phyloP scores from a whole-genome alignment of 2,113 vertebrate genomes.

The Oncorhynchus clarkii region DNA sequence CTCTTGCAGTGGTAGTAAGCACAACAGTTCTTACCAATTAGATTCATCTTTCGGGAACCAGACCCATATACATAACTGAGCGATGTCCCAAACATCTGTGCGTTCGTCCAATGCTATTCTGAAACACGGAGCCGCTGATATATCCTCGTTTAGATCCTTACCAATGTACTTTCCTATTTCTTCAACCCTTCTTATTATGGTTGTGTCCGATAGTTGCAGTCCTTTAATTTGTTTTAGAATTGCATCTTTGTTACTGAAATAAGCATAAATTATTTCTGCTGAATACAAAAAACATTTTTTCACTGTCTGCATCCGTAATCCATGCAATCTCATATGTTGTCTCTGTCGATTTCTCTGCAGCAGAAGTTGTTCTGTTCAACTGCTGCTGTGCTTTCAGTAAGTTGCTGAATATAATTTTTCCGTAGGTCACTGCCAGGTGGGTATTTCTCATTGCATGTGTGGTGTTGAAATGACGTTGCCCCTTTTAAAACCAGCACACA shows the following conservation, averaged over 20 bases:
- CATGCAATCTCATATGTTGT: background rate
- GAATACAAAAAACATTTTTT: conserved; percentile 3
- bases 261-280: background rate
- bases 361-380: too few relatives aligned
- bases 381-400: too few relatives aligned
- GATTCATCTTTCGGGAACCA: background rate
- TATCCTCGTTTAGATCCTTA: background rate
- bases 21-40: background rate
- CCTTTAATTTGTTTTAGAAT: conserved; percentile 12
- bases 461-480: background rate
- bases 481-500: conserved; percentile 1
- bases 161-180: conserved; percentile 5
- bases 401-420: background rate
- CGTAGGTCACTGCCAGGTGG: background rate
- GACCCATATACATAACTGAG: background rate
- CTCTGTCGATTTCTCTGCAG: background rate
- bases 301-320: background rate
- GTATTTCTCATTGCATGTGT: background rate
- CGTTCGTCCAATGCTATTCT: too few relatives aligned
- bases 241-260: conserved; percentile 3
- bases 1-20: background rate
- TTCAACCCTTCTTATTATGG: conserved; percentile 8
- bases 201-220: conserved; percentile 1
- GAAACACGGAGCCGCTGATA: background rate
- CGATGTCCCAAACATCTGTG: background rate